Evolutionary conservation across 2,888 invertebrate genomes (phyloP).

Genomic region (Leptinotarsa haldemani): DNA sequence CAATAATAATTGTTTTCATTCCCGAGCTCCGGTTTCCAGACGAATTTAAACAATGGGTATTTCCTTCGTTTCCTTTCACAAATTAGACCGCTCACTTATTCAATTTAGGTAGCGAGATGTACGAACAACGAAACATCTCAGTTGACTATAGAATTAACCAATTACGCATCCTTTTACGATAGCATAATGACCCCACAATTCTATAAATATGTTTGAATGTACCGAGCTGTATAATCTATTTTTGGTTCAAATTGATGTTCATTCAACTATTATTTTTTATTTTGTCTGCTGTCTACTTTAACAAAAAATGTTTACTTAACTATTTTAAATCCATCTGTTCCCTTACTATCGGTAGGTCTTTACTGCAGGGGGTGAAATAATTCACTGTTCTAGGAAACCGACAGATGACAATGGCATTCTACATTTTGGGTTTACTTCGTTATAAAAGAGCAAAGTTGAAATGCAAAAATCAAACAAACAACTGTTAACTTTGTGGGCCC

Average conservation of each 20-base stretch:
- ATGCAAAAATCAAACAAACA: no score
- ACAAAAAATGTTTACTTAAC: no score
- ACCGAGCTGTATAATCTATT: not conserved
- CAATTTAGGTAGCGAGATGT: slow-evolving; percentile 1
- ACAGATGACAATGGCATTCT: no score
- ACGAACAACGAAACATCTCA: not conserved
- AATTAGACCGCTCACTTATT: not conserved
- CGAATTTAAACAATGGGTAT: slow-evolving; percentile 3
- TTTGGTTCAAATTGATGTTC: not conserved
- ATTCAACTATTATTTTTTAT: not conserved
- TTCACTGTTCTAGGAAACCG: no score
- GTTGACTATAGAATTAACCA: slow-evolving; percentile 15
- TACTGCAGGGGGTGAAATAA: no score
- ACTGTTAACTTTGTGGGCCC: no score
- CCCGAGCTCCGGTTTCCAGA: not conserved
- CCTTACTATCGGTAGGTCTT: no score
- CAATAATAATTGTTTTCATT: not conserved
- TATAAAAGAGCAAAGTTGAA: no score
- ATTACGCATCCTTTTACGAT: slow-evolving; percentile 16
- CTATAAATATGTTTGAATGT: slow-evolving; percentile 15
- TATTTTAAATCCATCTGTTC: no score
- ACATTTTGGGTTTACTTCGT: no score
- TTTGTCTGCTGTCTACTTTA: no score
- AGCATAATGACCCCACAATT: slow-evolving; percentile 5
- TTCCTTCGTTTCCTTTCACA: slow-evolving; percentile 1